Evolutionary conservation across 2,113 vertebrate genomes (phyloP).

Genomic region (Tachuris rubrigastra): DNA sequence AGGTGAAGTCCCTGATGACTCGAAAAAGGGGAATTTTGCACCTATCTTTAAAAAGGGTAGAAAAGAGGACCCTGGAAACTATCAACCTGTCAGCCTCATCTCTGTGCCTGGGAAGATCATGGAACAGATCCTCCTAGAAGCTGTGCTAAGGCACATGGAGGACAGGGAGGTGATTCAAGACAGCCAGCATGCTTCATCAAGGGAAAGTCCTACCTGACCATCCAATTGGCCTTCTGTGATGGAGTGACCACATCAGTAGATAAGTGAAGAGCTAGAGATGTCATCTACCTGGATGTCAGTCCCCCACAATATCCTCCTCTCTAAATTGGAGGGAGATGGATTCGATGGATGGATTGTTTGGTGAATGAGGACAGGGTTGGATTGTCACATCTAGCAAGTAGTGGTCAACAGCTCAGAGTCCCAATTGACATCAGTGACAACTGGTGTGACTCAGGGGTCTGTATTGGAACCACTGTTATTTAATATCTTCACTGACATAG

Average conservation of each 20-base stretch:
- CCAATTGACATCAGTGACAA: neutral
- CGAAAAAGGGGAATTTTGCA: neutral
- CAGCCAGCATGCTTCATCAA: neutral
- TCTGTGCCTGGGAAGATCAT: neutral
- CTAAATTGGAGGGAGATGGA: neutral
- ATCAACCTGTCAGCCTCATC: neutral
- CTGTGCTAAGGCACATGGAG: neutral
- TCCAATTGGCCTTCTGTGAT: neutral
- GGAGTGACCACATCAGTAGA: neutral
- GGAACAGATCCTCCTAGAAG: neutral
- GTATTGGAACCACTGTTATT: neutral
- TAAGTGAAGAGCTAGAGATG: neutral
- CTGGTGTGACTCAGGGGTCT: neutral
- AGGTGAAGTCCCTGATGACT: neutral
- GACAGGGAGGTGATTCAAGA: neutral
- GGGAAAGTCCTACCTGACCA: accelerated
- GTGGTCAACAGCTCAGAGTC: neutral
- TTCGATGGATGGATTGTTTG: accelerated
- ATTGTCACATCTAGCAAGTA: neutral
- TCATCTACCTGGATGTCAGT: neutral
- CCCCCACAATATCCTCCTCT: neutral
- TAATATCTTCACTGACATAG: neutral
- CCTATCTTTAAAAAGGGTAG: neutral
- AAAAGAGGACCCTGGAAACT: neutral
- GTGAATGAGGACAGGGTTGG: neutral